Conservation (phyloP, 2,888 invertebrate species). For the Acleris laterana region DNA sequence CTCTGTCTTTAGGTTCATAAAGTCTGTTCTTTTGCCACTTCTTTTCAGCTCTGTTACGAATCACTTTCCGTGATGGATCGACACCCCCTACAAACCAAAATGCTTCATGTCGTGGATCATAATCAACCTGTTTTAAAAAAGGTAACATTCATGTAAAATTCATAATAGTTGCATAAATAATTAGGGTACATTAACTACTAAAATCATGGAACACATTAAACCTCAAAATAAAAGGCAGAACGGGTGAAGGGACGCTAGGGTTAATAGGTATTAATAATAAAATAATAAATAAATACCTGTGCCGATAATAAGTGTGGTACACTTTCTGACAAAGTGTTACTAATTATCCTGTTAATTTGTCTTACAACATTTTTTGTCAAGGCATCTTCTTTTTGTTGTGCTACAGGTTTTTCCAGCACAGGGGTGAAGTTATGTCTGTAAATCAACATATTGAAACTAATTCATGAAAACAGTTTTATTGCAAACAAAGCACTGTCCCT, state of each 20-base stretch:
- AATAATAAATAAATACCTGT: slow-evolving; percentile 71
- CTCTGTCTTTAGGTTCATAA: slow-evolving; percentile 85
- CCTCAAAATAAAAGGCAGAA: not conserved
- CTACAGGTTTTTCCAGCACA: slow-evolving; percentile 50
- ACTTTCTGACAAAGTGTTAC: slow-evolving; percentile 84
- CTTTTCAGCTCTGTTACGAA: slow-evolving; percentile 67
- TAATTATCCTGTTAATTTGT: slow-evolving; percentile 88
- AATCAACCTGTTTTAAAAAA: slow-evolving; percentile 84
- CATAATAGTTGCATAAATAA: too few species aligned
- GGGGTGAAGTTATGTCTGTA: slow-evolving; percentile 53
- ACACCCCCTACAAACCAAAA: slow-evolving; percentile 94
- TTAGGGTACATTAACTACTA: not conserved
- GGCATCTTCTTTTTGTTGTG: slow-evolving; percentile 70
- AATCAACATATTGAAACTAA: slow-evolving; percentile 27
- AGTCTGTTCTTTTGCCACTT: slow-evolving; percentile 69
- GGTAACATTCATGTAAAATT: too few species aligned
- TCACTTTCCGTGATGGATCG: slow-evolving; percentile 76
- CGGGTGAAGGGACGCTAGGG: too few species aligned
- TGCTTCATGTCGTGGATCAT: slow-evolving; percentile 91
- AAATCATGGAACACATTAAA: slow-evolving; percentile 39
- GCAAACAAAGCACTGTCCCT: not conserved
- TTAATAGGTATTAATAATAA: slow-evolving; percentile 29
- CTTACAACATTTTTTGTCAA: slow-evolving; percentile 82
- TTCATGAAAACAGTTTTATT: not conserved
- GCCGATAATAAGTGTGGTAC: slow-evolving; percentile 85